Conservation (phyloP, 2,888 invertebrate species). For the Trichogramma evanescens region DNA sequence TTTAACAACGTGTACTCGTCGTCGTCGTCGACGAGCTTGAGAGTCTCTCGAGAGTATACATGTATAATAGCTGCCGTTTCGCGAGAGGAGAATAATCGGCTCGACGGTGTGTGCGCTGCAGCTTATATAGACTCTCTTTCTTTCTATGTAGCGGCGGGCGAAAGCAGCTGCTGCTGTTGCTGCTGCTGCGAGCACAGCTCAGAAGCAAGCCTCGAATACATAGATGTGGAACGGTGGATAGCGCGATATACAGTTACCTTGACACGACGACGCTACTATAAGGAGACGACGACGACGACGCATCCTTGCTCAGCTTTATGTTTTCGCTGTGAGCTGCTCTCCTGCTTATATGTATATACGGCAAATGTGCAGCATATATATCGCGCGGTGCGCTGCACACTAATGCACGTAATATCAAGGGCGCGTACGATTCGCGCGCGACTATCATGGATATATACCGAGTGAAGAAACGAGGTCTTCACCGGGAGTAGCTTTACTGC, state of each 20-base stretch:
- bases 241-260: slow-evolving; percentile 37
- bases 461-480: no score
- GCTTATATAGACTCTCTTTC: not conserved
- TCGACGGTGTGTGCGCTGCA: no score
- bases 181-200: not conserved
- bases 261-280: slow-evolving; percentile 20
- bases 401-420: slow-evolving; percentile 9
- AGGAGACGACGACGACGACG: slow-evolving; percentile 16
- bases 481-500: no score
- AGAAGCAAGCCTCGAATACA: slow-evolving; percentile 7
- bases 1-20: no score
- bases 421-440: slow-evolving; percentile 2
- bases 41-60: no score
- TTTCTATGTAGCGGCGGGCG: not conserved
- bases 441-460: not conserved
- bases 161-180: not conserved
- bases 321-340: not conserved
- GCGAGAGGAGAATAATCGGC: no score
- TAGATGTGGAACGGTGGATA: slow-evolving; percentile 32
- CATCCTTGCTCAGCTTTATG: slow-evolving; percentile 26
- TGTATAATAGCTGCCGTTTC: no score
- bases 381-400: no score
- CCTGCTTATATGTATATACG: not conserved
- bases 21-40: no score
- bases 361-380: no score